Base-by-base conservation (phyloP, 2,113 vertebrate genomes). In the Saccopteryx leptura region DNA sequence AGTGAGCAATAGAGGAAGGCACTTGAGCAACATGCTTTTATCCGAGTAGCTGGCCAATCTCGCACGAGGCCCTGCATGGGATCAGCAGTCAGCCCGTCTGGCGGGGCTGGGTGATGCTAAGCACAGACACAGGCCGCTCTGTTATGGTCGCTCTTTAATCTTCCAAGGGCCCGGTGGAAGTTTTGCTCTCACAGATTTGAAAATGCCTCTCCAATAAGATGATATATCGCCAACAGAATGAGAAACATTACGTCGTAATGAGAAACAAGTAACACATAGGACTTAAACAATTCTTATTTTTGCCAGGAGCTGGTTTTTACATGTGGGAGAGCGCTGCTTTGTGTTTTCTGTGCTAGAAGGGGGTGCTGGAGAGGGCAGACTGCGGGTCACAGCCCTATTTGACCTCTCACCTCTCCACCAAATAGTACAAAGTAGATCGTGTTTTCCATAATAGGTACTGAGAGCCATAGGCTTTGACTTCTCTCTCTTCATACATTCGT, bases 211-310 rank as follows among this genome's bases (percentile, higher is more conserved):
- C 76, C 13, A 7, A 1, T 31, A 48, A 69, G 14, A 39, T 23
- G 3, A 6, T 19, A 11, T 26, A 11, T 15, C 61, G 13, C 50
- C 52, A 14, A 10, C 4, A 19, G 24, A 9, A 8, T 24, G 60
- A 39, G 60, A 1, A 1, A 39, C 54, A 2, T 14, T 24, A 9
- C 19, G 4, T 24, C 12, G 0, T 12, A 7, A 52, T 7, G 26
- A n/a, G 66, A 10, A 78, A 71, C 39, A 33, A 3, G 17, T 6
- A 63, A 6, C 23, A n/a, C 23, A 18, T 1, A 4, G 17, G 31
- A n/a, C 50, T 14, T 8, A 18, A 18, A 60, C 0, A 0, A 0
- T 21, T 19, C 21, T 8, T 0, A 18, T 4, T 75, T 50, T 21
- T 4, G 33, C 11, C 3, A 17, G 5, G 26, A 13, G 54, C 6